Conservation (phyloP, 2,113 vertebrate species). For the Tragelaphus imberbis region DNA sequence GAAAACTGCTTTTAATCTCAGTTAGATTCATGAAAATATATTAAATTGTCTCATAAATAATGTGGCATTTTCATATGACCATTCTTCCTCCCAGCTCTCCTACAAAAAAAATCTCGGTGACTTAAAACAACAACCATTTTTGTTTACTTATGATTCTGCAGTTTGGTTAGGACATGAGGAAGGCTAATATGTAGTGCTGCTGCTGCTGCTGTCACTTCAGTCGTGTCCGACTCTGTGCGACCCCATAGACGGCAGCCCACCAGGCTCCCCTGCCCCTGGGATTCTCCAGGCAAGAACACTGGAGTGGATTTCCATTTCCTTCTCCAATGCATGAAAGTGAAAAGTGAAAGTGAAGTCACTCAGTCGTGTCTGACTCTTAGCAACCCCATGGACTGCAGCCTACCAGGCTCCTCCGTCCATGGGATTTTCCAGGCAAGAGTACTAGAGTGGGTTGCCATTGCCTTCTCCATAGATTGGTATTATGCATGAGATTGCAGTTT, state of each 20-base stretch:
- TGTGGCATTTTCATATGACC: not conserved
- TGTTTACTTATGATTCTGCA: not conserved
- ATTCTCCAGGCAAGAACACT: not conserved
- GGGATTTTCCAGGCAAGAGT: too few relatives aligned
- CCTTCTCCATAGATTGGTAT: not conserved
- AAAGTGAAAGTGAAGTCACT: too few relatives aligned
- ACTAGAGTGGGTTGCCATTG: too few relatives aligned
- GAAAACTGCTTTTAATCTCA: not conserved
- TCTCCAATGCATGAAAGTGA: too few relatives aligned
- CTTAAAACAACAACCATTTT: not conserved
- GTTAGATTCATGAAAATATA: not conserved
- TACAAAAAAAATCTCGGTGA: not conserved
- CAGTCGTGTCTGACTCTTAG: too few relatives aligned
- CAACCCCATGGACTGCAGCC: too few relatives aligned
- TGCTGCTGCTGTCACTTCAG: not conserved
- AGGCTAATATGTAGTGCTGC: not conserved
- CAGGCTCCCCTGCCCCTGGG: not conserved
- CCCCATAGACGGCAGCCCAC: not conserved
- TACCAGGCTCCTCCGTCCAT: too few relatives aligned
- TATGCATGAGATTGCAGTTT: not conserved
- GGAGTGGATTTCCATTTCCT: too few relatives aligned
- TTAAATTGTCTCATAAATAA: not conserved
- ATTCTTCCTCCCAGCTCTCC: not conserved
- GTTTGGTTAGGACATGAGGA: not conserved
- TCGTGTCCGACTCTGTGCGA: not conserved